Conservation (phyloP, 2,888 invertebrate genomes). For the Aporophyla lueneburgensis region DNA sequence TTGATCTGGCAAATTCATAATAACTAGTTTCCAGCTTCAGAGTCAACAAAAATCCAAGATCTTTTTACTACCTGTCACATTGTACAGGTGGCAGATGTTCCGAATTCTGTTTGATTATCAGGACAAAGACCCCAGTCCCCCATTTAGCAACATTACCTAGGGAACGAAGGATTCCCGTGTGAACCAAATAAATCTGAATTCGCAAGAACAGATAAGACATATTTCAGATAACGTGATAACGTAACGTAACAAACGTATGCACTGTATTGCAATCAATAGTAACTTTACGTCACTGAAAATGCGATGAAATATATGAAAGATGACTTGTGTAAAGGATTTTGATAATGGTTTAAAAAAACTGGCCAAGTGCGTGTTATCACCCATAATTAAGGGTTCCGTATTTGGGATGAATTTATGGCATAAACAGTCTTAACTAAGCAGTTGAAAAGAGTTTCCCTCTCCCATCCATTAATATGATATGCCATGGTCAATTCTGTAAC, state of each 20-base stretch:
- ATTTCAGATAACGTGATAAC: conserved; percentile 43
- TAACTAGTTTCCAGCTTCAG: background rate
- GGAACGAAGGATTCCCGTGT: conserved; percentile 56
- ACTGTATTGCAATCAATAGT: conserved; percentile 43
- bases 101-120: conserved; percentile 31
- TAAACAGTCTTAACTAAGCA: no score
- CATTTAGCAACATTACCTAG: conserved; percentile 26
- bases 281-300: conserved; percentile 31
- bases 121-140: conserved; percentile 46
- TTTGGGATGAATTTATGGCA: no score
- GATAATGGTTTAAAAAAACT: background rate
- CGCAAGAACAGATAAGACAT: conserved; percentile 54
- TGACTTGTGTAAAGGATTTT: background rate
- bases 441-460: no score
- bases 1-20: no score
- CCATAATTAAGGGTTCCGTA: no score
- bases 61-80: background rate
- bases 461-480: no score
- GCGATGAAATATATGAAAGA: conserved; percentile 5
- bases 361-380: no score
- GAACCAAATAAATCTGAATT: conserved; percentile 55
- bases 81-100: conserved; percentile 39
- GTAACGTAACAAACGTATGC: conserved; percentile 50
- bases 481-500: no score
- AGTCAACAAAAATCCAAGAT: background rate